These are phyloP conservation scores for Fukomys damarensis DNA, from an alignment of 2,113 vertebrate genomes.

Conservation along the genomic window DNA sequence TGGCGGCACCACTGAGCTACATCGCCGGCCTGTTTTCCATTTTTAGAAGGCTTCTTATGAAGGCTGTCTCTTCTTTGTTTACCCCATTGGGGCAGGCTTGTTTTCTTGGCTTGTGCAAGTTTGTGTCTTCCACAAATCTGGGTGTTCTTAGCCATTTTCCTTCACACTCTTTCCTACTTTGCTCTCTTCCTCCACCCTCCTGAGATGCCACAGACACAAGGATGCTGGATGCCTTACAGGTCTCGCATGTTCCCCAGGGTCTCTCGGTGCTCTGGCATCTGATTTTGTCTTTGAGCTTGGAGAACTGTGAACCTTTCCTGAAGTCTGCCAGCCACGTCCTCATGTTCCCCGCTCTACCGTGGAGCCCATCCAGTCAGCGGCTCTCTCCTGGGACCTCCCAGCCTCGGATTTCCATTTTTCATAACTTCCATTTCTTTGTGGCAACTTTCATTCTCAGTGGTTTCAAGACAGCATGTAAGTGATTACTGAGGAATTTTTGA, in stretches of 20 bases:
- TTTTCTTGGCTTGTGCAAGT: not conserved
- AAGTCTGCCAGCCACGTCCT: accelerated
- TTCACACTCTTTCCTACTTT: not conserved
- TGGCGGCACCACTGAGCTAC: no score
- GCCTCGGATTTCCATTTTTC: not conserved
- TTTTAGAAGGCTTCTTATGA: no score
- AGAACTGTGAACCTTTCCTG: accelerated
- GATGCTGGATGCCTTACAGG: accelerated
- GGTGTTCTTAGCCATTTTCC: not conserved
- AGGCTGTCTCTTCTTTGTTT: not conserved
- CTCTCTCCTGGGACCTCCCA: accelerated
- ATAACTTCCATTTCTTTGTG: not conserved
- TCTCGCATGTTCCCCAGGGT: accelerated
- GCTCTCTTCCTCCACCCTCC: no score
- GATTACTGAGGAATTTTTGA: not conserved
- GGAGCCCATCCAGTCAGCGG: accelerated
- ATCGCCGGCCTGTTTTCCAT: not conserved
- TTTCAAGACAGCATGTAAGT: not conserved
- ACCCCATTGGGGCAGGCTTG: accelerated
- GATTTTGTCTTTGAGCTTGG: not conserved
- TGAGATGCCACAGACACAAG: accelerated
- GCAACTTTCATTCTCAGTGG: not conserved
- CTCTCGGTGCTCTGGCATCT: accelerated
- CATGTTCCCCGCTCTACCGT: accelerated
- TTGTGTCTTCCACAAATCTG: not conserved